These are phyloP conservation scores for Augochlorella aurata DNA, from an alignment of 2,888 invertebrate genomes.

Conservation along the genomic window DNA sequence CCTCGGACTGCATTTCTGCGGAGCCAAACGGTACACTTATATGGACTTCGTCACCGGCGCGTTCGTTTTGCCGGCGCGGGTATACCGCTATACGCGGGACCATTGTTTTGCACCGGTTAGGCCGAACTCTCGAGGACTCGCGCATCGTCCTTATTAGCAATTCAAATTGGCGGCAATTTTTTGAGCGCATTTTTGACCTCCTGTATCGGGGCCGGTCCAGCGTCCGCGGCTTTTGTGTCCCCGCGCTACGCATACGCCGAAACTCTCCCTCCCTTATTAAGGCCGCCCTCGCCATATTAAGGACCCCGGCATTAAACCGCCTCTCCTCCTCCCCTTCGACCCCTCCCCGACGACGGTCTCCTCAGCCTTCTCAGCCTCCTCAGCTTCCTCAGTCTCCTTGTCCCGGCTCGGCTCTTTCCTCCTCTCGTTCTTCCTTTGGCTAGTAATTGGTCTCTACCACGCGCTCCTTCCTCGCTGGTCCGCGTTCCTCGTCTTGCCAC, in stretches of 20 bases:
- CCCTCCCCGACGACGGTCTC: slow-evolving; percentile 2
- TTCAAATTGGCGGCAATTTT: slow-evolving; percentile 82
- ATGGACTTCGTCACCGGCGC: slow-evolving; percentile 80
- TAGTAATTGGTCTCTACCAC: slow-evolving; percentile 32
- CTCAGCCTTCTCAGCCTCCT: not conserved
- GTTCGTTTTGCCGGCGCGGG: slow-evolving; percentile 76
- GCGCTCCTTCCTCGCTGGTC: not conserved
- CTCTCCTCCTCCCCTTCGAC: slow-evolving; percentile 25
- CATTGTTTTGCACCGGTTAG: slow-evolving; percentile 80
- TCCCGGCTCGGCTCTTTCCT: not conserved
- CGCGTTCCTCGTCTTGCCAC: not conserved
- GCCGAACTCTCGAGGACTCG: slow-evolving; percentile 69
- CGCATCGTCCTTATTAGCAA: slow-evolving; percentile 80
- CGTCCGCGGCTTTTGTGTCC: slow-evolving; percentile 67
- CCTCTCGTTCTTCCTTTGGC: not conserved
- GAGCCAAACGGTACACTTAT: slow-evolving; percentile 81
- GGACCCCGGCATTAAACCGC: slow-evolving; percentile 62
- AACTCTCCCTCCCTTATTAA: slow-evolving; percentile 81
- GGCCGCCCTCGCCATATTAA: slow-evolving; percentile 81
- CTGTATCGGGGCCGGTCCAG: slow-evolving; percentile 78
- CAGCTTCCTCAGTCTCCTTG: not conserved
- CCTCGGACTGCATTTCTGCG: slow-evolving; percentile 79
- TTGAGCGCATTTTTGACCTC: slow-evolving; percentile 82
- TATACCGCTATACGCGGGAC: slow-evolving; percentile 78
- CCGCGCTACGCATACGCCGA: slow-evolving; percentile 69